Conservation (phyloP, 2,797 vertebrate species). For the Phalanger gymnotis region DNA sequence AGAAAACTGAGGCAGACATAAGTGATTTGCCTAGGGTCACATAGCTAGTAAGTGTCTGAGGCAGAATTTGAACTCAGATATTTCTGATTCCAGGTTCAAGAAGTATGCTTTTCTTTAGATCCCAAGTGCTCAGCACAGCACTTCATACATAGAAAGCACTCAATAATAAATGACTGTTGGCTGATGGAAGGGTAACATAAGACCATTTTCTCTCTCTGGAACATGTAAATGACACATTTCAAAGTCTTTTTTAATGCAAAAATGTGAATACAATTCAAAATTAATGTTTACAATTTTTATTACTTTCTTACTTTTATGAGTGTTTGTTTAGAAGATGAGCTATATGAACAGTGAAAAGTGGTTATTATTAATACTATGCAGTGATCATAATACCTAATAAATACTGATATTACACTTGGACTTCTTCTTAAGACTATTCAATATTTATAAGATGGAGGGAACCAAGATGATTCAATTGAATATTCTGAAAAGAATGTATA, state of each 20-base stretch:
- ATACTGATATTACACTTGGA: not conserved
- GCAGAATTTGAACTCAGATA: not conserved
- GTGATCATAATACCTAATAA: not conserved
- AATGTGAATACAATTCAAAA: not conserved
- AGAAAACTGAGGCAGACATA: not conserved
- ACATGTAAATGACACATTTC: not conserved
- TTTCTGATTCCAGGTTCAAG: not conserved
- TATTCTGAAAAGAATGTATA: not conserved
- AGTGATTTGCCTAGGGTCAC: not conserved
- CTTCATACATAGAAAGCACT: not conserved
- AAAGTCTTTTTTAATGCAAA: not conserved
- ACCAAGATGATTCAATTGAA: not conserved
- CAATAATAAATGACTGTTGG: not conserved
- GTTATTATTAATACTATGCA: not conserved
- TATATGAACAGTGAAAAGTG: not conserved
- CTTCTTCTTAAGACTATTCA: not conserved
- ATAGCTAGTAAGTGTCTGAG: not conserved
- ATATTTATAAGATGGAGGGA: not conserved
- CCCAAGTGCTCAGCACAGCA: not conserved
- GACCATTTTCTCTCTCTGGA: not conserved
- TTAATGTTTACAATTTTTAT: not conserved
- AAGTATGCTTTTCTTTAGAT: not conserved
- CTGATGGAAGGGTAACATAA: not conserved
- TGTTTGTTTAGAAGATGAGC: not conserved
- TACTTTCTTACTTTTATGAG: not conserved